Evolutionary conservation across 1,140 invertebrate species (phyloP).

Genomic region (Nymphalis io): DNA sequence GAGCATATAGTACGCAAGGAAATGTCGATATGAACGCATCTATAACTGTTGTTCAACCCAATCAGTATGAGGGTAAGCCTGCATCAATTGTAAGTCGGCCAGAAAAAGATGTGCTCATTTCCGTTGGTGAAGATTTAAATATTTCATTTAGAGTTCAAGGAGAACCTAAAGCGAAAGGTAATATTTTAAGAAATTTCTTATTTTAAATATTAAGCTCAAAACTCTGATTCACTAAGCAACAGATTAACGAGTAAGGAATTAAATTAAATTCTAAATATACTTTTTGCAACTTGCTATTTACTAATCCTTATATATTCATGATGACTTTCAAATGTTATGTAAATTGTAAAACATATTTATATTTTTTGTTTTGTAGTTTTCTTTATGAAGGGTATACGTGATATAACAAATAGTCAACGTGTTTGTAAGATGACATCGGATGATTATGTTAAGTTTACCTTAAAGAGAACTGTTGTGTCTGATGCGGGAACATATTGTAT

Average conservation of each 20-base stretch:
- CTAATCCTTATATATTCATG: no score
- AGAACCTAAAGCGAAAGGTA: slow-evolving; percentile 91
- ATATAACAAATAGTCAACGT: slow-evolving; percentile 89
- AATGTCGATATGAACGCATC: slow-evolving; percentile 87
- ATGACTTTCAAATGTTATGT: no score
- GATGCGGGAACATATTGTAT: slow-evolving; percentile 98
- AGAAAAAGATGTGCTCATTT: slow-evolving; percentile 87
- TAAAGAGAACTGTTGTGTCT: slow-evolving; percentile 90
- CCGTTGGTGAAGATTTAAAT: slow-evolving; percentile 88
- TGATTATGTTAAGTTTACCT: slow-evolving; percentile 91
- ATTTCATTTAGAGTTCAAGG: slow-evolving; percentile 90
- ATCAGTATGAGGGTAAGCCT: slow-evolving; percentile 84
- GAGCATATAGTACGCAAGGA: slow-evolving; percentile 89
- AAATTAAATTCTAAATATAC: no score
- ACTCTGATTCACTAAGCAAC: no score
- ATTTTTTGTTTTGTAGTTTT: slow-evolving; percentile 82
- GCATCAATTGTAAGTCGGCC: slow-evolving; percentile 90
- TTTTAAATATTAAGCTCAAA: no score
- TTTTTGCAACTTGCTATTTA: no score
- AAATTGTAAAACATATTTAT: no score
- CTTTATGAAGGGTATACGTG: slow-evolving; percentile 92
- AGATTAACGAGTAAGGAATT: no score
- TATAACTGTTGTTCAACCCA: slow-evolving; percentile 84
- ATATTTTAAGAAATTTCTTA: slow-evolving; percentile 1
- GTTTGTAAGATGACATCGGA: slow-evolving; percentile 91